Conservation (phyloP, 2,888 invertebrate genomes). For the Anarsia innoxiella region DNA sequence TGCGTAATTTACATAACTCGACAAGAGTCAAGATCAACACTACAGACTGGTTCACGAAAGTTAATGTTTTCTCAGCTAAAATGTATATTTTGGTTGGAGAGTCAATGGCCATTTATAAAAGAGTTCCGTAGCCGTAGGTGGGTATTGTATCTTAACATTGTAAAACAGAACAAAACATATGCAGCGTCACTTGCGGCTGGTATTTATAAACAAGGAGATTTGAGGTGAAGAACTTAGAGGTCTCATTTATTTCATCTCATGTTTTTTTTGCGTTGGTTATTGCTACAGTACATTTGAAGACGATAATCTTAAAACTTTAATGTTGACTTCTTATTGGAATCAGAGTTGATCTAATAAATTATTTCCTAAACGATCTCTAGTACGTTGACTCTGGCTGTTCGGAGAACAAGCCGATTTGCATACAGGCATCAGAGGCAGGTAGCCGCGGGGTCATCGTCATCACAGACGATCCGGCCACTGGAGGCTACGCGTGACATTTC, state of each 20-base stretch:
- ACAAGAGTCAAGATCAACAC: conserved; percentile 59
- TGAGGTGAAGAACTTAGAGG: too few relatives aligned
- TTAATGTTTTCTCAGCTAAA: conserved; percentile 41
- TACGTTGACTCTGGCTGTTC: conserved; percentile 54
- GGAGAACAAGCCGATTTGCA: conserved; percentile 62
- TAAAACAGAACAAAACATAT: too few relatives aligned
- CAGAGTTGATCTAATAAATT: conserved; percentile 52
- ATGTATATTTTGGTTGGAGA: conserved; percentile 24
- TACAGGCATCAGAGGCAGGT: conserved; percentile 62
- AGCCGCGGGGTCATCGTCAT: conserved; percentile 67
- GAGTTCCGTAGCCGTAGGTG: conserved; percentile 3
- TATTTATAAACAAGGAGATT: too few relatives aligned
- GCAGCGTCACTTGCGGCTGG: too few relatives aligned
- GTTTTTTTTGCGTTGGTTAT: too few relatives aligned
- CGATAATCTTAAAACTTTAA: too few relatives aligned
- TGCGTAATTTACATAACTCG: conserved; percentile 70
- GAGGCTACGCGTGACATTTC: conserved; percentile 56
- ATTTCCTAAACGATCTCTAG: conserved; percentile 42
- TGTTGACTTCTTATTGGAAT: too few relatives aligned
- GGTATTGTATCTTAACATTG: too few relatives aligned
- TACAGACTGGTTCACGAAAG: conserved; percentile 53
- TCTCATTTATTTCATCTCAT: too few relatives aligned
- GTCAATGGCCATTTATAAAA: conserved; percentile 29
- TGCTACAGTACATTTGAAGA: too few relatives aligned
- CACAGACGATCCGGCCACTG: conserved; percentile 39